Percentiles rank a stretch among this genome's conserved stretches.
Evolutionary conservation across 2,888 invertebrate genomes (phyloP).

Genomic region (Trypoxylon attenuatum): DNA sequence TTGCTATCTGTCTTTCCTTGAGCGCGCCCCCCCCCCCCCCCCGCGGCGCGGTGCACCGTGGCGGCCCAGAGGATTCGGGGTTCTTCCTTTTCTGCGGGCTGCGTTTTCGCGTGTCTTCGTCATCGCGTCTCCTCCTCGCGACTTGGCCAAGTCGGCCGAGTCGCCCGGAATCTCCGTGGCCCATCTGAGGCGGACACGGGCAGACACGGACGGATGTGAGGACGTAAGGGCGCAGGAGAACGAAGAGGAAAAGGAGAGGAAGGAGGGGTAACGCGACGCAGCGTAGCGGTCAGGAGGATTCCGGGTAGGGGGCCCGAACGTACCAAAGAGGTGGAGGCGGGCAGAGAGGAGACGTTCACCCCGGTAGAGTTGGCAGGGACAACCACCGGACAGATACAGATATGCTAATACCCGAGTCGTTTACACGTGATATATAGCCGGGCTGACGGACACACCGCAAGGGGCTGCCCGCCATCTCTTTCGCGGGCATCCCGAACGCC

Average conservation of each 20-base stretch:
- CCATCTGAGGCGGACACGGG: conserved; percentile 48
- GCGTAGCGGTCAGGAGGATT: too few relatives aligned
- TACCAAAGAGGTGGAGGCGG: conserved; percentile 37
- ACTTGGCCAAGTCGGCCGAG: conserved; percentile 22
- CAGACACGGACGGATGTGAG: conserved; percentile 2
- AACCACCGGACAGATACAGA: conserved; percentile 66
- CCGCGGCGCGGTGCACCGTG: background rate
- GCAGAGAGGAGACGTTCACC: conserved; percentile 58
- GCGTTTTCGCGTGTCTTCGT: conserved; percentile 55
- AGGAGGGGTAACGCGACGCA: too few relatives aligned
- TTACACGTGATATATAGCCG: conserved; percentile 69
- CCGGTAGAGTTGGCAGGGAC: conserved; percentile 62
- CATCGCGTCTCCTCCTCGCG: conserved; percentile 39
- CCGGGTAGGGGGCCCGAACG: conserved; percentile 32
- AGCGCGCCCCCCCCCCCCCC: conserved; percentile 10
- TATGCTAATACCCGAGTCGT: conserved; percentile 69
- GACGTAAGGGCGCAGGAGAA: conserved; percentile 16
- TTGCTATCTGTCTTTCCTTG: conserved; percentile 43
- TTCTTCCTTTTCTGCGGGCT: background rate
- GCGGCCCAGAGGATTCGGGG: background rate
- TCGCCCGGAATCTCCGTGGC: conserved; percentile 52
- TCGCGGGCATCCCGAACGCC: conserved; percentile 47
- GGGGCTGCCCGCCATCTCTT: conserved; percentile 52
- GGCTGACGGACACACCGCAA: conserved; percentile 62
- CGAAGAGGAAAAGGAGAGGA: conserved; percentile 5